Percentiles rank a stretch among this genome's conserved stretches.
Conservation (phyloP, 2,113 vertebrate genomes). For the Thunnus maccoyii region DNA sequence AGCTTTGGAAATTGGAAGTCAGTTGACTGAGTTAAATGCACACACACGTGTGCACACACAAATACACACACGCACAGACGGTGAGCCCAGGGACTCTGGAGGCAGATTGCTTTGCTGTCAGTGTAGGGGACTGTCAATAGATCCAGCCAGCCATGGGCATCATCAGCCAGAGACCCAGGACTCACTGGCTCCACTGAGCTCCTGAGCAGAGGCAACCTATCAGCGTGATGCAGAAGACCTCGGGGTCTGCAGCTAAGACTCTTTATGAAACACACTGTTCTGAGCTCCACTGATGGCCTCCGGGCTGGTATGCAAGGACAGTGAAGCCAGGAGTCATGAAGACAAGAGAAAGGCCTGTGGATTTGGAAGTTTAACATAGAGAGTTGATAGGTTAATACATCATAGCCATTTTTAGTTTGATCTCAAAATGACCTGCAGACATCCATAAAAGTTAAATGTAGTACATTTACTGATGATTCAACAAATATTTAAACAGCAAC, state of each 20-base stretch:
- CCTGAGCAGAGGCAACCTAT: conserved; percentile 46
- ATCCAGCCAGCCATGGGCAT: conserved; percentile 72
- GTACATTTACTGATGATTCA: conserved; percentile 34
- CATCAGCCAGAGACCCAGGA: conserved; percentile 63
- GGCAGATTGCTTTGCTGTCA: conserved; percentile 72
- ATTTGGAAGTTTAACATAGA: background rate
- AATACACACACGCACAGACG: conserved; percentile 31
- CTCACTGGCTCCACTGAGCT: conserved; percentile 66
- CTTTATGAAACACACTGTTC: conserved; percentile 30
- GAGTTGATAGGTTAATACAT: conserved; percentile 2
- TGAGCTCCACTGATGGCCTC: conserved; percentile 23
- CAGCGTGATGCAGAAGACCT: conserved; percentile 28
- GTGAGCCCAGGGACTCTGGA: conserved; percentile 49
- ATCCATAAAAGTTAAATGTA: conserved; percentile 29
- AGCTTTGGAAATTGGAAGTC: conserved; percentile 64
- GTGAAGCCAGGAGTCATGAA: background rate
- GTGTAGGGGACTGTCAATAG: conserved; percentile 63
- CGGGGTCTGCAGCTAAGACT: conserved; percentile 12
- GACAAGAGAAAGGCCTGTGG: background rate
- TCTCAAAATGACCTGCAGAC: conserved; percentile 9
- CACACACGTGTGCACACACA: conserved; percentile 26
- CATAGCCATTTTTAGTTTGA: conserved; percentile 25
- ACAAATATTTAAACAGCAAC: conserved; percentile 40
- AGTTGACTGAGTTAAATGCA: conserved; percentile 65
- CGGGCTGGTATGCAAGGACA: conserved; percentile 4